Conservation (phyloP, 2,113 vertebrate species). For the Gopherus evgoodei region DNA sequence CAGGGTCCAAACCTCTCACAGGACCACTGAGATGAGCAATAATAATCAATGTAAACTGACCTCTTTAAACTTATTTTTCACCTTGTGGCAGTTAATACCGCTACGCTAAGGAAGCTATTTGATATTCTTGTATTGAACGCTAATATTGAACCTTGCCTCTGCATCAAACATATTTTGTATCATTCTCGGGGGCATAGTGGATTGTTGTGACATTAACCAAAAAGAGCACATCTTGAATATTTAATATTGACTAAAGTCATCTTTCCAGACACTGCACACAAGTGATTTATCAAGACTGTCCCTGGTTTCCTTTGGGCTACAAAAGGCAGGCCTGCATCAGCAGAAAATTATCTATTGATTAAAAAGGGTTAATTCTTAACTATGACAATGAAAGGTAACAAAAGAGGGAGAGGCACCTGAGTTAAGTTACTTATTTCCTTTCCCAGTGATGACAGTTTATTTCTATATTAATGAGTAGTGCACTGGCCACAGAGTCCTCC, state of each 20-base stretch:
- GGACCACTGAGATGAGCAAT: neutral
- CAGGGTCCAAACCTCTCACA: neutral
- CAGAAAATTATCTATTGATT: neutral
- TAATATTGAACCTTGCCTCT: neutral
- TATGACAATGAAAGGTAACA: neutral
- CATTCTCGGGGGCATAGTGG: neutral
- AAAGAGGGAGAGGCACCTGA: neutral
- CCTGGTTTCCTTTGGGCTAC: neutral
- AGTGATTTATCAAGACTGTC: neutral
- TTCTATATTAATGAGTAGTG: neutral
- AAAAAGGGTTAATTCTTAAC: neutral
- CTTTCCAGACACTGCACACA: neutral
- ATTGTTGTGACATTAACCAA: neutral
- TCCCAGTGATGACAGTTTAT: neutral
- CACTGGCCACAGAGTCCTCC: neutral
- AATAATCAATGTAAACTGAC: neutral
- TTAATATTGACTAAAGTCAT: neutral
- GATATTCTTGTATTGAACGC: neutral
- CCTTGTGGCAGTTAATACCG: neutral
- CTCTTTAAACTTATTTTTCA: neutral
- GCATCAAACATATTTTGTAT: neutral
- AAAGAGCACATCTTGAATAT: neutral
- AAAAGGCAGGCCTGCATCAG: too few species aligned
- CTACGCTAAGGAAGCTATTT: neutral
- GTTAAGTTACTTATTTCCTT: neutral